A percentile compares a stretch with the other conserved stretches of the same genome.
These are phyloP conservation scores for Prionchulus punctatus DNA, from an alignment of 2,888 invertebrate species.

Conservation along the genomic window DNA sequence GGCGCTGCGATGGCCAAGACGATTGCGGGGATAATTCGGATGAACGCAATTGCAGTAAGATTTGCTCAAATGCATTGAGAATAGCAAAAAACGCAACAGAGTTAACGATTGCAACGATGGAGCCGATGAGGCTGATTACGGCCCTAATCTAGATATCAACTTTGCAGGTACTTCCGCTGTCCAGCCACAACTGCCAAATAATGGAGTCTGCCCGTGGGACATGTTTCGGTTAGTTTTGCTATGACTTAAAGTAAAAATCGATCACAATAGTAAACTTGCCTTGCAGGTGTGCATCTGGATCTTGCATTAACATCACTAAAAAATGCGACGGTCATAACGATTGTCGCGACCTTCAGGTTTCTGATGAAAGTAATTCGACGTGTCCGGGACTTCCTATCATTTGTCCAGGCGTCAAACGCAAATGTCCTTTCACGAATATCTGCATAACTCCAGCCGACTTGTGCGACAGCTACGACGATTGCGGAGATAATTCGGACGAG, in stretches of 20 bases:
- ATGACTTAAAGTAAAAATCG: too few species aligned
- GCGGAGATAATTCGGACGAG: slow-evolving; percentile 49
- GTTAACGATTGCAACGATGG: too few species aligned
- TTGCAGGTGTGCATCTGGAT: slow-evolving; percentile 78
- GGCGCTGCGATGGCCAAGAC: slow-evolving; percentile 76
- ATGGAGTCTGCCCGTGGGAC: too few species aligned
- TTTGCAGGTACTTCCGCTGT: too few species aligned
- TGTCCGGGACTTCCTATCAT: slow-evolving; percentile 49
- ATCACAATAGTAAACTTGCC: too few species aligned
- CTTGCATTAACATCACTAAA: slow-evolving; percentile 51
- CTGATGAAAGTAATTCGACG: slow-evolving; percentile 51
- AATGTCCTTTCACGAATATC: slow-evolving; percentile 70
- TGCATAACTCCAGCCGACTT: slow-evolving; percentile 76
- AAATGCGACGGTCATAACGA: slow-evolving; percentile 74
- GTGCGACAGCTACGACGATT: slow-evolving; percentile 93
- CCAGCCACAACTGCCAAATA: too few species aligned
- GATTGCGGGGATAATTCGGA: slow-evolving; percentile 84
- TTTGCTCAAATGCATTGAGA: too few species aligned
- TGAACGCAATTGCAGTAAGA: slow-evolving; percentile 56
- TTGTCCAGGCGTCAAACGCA: slow-evolving; percentile 27
- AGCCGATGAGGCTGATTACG: too few species aligned
- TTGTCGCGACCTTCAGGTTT: slow-evolving; percentile 63
- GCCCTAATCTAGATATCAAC: too few species aligned
- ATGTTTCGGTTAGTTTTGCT: too few species aligned
- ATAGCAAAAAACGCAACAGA: too few species aligned